phyloP scores from a whole-genome alignment of 2,113 vertebrate genomes.

The Morone chrysops region DNA sequence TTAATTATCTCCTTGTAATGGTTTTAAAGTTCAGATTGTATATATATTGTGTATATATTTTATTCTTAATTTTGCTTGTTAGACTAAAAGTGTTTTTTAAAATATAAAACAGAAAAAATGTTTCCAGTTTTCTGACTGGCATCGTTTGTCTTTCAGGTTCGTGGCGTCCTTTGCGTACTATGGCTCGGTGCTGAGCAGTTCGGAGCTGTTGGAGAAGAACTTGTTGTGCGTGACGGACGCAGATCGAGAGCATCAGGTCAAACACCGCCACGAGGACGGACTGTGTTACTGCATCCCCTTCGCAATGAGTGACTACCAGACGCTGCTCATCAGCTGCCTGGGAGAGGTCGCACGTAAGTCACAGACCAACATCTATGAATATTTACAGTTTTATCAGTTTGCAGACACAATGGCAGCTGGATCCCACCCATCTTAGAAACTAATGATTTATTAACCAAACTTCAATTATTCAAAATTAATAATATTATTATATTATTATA shows the following conservation, averaged over 20 bases:
- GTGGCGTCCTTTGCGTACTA: conserved; percentile 95
- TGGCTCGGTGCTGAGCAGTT: conserved; percentile 91
- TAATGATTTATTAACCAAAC: too few relatives aligned
- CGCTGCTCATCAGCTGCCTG: conserved; percentile 92
- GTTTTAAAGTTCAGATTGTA: background rate
- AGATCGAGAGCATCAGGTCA: conserved; percentile 25
- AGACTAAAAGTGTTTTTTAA: too few relatives aligned
- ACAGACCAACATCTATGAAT: too few relatives aligned
- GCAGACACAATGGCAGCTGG: too few relatives aligned
- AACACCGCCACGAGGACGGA: conserved; percentile 71
- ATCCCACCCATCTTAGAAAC: too few relatives aligned
- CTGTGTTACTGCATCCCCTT: conserved; percentile 91
- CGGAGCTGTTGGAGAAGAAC: conserved; percentile 92
- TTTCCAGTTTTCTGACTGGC: background rate
- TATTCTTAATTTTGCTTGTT: too few relatives aligned
- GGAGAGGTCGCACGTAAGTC: conserved; percentile 91
- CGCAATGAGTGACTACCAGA: conserved; percentile 86
- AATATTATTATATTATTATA: too few relatives aligned
- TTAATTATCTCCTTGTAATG: background rate
- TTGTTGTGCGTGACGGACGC: conserved; percentile 83
- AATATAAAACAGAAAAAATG: too few relatives aligned
- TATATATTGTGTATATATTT: too few relatives aligned
- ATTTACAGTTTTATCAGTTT: too few relatives aligned
- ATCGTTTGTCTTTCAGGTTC: conserved; percentile 83
- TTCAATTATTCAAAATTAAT: too few relatives aligned